phyloP scores from a whole-genome alignment of 2,888 invertebrate genomes.

The Spilarctia lutea region DNA sequence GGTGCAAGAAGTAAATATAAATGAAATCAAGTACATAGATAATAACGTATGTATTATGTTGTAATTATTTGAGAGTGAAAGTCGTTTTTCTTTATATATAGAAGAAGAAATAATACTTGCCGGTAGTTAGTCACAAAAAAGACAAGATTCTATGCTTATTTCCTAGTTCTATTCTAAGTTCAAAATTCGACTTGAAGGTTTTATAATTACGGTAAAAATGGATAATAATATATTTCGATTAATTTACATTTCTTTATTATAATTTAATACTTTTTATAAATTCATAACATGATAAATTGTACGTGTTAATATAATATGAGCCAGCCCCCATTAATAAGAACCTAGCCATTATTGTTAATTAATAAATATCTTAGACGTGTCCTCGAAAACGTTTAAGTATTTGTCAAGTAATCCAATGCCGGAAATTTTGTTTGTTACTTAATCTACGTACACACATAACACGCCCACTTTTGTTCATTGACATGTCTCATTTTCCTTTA shows the following conservation, averaged over 20 bases:
- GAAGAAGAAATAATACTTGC: neutral
- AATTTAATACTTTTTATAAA: too few relatives aligned
- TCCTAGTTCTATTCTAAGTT: neutral
- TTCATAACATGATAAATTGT: neutral
- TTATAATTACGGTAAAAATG: neutral
- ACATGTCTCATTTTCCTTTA: slow-evolving; percentile 1
- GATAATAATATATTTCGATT: too few relatives aligned
- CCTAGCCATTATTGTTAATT: neutral
- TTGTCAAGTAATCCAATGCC: neutral
- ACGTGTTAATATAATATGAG: too few relatives aligned
- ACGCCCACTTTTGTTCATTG: neutral
- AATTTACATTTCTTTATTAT: neutral
- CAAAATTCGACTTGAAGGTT: neutral
- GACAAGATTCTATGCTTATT: neutral
- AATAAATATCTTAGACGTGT: neutral
- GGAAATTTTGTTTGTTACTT: neutral
- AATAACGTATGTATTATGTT: neutral
- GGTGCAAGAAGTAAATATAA: slow-evolving; percentile 21
- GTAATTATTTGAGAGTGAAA: neutral
- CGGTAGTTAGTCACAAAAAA: neutral
- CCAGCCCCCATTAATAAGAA: neutral
- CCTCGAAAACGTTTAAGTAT: neutral
- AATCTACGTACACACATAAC: neutral
- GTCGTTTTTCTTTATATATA: too few relatives aligned
- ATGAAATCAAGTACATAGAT: neutral